phyloP scores from a whole-genome alignment of 2,113 vertebrate species.

The Chrysochloris asiatica region DNA sequence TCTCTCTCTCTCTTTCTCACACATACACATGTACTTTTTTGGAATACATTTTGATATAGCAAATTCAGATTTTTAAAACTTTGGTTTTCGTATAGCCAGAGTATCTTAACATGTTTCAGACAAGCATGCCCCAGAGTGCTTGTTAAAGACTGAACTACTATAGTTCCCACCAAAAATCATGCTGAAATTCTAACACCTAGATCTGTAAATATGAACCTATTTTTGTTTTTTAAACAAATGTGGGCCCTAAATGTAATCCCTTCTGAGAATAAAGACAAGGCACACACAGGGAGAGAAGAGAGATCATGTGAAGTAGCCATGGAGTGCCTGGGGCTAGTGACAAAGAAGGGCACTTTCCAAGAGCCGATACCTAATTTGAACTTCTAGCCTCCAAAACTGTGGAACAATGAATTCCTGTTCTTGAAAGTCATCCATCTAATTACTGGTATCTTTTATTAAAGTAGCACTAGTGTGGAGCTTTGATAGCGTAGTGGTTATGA shows the following conservation, averaged over 20 bases:
- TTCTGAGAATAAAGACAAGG: too few relatives aligned
- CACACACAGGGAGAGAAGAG: too few relatives aligned
- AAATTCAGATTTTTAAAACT: conserved; percentile 17
- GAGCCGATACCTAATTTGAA: background rate
- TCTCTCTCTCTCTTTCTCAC: too few relatives aligned
- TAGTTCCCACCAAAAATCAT: too few relatives aligned
- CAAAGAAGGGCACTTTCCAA: background rate
- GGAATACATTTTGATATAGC: too few relatives aligned
- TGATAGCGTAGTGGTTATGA: too few relatives aligned
- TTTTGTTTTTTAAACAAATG: background rate
- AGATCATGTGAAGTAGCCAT: background rate
- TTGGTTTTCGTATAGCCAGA: background rate
- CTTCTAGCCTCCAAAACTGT: background rate
- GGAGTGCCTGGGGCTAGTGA: background rate
- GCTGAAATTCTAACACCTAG: too few relatives aligned
- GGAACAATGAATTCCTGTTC: background rate
- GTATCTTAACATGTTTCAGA: conserved; percentile 1
- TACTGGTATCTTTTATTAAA: background rate
- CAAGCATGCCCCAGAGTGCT: background rate
- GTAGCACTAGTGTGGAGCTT: too few relatives aligned
- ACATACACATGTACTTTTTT: too few relatives aligned
- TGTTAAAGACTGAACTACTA: background rate
- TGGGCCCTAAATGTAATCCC: too few relatives aligned
- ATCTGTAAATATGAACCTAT: background rate
- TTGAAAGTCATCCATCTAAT: background rate